Conservation (phyloP, 2,888 invertebrate species). For the Athrips mouffetella region DNA sequence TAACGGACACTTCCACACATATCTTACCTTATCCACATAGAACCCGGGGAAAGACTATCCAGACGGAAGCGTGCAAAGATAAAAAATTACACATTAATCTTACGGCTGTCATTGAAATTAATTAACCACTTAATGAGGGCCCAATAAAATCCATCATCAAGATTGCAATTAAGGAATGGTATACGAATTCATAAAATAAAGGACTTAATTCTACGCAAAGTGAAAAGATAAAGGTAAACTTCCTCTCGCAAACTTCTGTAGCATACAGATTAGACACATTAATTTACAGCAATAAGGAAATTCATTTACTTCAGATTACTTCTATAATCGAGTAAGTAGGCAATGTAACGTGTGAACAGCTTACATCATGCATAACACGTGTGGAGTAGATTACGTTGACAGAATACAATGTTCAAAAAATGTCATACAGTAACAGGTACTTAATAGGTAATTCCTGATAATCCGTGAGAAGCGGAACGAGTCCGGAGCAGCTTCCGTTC, state of each 20-base stretch:
- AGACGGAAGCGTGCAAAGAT: conserved; percentile 64
- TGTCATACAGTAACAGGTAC: neutral
- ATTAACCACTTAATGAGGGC: too few relatives aligned
- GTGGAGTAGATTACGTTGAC: neutral
- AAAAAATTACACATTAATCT: conserved; percentile 32
- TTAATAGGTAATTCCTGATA: conserved; percentile 34
- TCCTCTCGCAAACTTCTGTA: too few relatives aligned
- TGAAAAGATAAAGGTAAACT: too few relatives aligned
- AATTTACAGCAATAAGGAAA: too few relatives aligned
- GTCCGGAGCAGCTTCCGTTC: conserved; percentile 52
- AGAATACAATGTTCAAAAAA: conserved; percentile 3
- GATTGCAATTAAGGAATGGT: too few relatives aligned
- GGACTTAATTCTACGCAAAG: too few relatives aligned
- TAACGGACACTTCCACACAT: conserved; percentile 18
- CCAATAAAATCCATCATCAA: too few relatives aligned
- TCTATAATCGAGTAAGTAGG: neutral
- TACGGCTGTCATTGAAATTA: neutral
- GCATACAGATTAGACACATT: too few relatives aligned
- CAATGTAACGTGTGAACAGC: conserved; percentile 3
- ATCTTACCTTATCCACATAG: conserved; percentile 74
- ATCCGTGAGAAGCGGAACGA: conserved; percentile 60
- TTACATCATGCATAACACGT: neutral
- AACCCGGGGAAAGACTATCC: conserved; percentile 72
- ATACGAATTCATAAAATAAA: too few relatives aligned
- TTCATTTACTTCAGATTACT: too few relatives aligned